Percentiles rank a stretch among this genome's conserved stretches.
Evolutionary conservation across 2,113 vertebrate genomes (phyloP).

Genomic region (Cathartes aura): DNA sequence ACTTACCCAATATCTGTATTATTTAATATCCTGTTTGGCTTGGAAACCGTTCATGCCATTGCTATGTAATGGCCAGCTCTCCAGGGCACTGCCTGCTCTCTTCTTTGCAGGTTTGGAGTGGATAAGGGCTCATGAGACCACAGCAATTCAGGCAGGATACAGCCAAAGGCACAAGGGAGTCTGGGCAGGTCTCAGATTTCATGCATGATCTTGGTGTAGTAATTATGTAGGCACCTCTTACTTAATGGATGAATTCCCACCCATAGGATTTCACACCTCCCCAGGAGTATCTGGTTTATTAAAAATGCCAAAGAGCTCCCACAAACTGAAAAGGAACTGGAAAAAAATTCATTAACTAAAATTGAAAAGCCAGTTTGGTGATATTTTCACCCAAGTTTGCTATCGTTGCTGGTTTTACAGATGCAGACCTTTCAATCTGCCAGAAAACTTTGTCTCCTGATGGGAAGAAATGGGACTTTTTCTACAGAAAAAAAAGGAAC

Average conservation of each 20-base stretch:
- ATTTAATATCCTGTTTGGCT: slow-evolving; percentile 20
- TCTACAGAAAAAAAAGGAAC: background rate
- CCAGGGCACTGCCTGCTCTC: background rate
- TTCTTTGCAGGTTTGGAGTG: background rate
- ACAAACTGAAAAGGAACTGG: background rate
- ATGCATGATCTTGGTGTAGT: background rate
- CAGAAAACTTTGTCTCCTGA: background rate
- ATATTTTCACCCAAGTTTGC: background rate
- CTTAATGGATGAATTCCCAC: background rate
- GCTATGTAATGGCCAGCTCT: background rate
- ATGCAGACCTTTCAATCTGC: background rate
- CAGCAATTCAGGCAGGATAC: background rate
- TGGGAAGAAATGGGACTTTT: background rate
- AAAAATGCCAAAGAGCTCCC: background rate
- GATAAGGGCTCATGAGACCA: background rate
- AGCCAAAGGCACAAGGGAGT: background rate
- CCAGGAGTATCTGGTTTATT: background rate
- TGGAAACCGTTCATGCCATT: background rate
- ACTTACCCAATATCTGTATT: background rate
- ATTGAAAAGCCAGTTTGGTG: background rate
- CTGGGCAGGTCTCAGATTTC: background rate
- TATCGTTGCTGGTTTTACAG: background rate
- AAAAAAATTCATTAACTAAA: background rate
- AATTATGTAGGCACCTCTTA: background rate
- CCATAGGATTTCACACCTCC: background rate